Conservation (phyloP, 2,113 vertebrate species). For the Nannospalax galili region DNA sequence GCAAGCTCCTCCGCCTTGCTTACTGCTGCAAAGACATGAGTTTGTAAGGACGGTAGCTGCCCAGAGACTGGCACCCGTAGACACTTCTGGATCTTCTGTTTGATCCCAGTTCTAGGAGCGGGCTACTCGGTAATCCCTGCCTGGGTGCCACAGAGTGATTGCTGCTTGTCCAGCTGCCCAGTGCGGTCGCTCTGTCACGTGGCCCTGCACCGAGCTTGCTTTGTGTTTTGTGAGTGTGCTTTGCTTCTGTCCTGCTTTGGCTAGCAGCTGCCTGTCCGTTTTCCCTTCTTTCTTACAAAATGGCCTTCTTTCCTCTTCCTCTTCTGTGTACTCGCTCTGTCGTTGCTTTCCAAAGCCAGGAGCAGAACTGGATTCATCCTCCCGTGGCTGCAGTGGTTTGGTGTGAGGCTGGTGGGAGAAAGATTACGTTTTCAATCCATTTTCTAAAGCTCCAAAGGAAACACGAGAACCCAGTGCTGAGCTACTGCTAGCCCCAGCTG, state of each 20-base stretch:
- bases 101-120: slow-evolving; percentile 65
- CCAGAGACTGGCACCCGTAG: slow-evolving; percentile 76
- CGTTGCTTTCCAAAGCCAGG: background rate
- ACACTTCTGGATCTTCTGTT: slow-evolving; percentile 74
- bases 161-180: background rate
- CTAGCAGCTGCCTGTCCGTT: background rate
- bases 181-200: background rate
- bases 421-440: background rate
- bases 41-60: slow-evolving; percentile 81
- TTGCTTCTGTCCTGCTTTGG: background rate
- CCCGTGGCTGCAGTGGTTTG: background rate
- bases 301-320: background rate
- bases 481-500: rapidly evolving
- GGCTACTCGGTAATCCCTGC: slow-evolving; percentile 70
- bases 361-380: background rate
- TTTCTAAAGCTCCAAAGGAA: background rate
- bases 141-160: background rate
- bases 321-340: no score
- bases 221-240: background rate
- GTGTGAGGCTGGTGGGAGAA: background rate
- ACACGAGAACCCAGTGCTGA: rapidly evolving
- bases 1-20: slow-evolving; percentile 78
- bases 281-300: background rate
- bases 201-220: background rate
- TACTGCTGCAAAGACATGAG: slow-evolving; percentile 80